These are phyloP conservation scores for Nycticryphes semicollaris DNA, from an alignment of 2,113 vertebrate genomes.

Conservation along the genomic window DNA sequence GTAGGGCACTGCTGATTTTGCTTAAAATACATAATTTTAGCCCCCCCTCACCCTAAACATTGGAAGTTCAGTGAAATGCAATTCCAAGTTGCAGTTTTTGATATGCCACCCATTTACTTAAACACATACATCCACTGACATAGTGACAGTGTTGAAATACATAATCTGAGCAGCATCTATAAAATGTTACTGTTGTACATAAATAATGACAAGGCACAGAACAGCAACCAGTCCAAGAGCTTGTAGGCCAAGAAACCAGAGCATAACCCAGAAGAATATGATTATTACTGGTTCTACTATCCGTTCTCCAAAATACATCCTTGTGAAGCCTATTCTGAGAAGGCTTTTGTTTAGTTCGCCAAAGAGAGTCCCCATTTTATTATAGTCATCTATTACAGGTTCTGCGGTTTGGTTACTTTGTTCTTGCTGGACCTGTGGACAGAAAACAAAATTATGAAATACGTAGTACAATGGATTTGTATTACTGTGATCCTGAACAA, in stretches of 20 bases:
- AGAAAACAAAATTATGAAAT: slow-evolving; percentile 15
- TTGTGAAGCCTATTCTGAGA: slow-evolving; percentile 85
- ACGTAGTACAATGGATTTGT: neutral
- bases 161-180: neutral
- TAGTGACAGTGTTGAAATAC: slow-evolving; percentile 3
- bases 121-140: slow-evolving; percentile 34
- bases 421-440: slow-evolving; percentile 61
- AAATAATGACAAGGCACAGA: slow-evolving; percentile 96
- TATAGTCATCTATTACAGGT: slow-evolving; percentile 85
- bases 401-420: slow-evolving; percentile 54
- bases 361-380: slow-evolving; percentile 94
- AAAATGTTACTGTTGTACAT: slow-evolving; percentile 86
- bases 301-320: slow-evolving; percentile 95
- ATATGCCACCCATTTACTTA: slow-evolving; percentile 11
- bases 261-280: slow-evolving; percentile 91
- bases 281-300: slow-evolving; percentile 93
- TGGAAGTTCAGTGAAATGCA: neutral
- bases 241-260: slow-evolving; percentile 96
- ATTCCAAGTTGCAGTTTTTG: slow-evolving; percentile 37
- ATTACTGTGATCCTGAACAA: neutral
- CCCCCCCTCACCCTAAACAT: neutral
- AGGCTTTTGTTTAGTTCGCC: slow-evolving; percentile 95
- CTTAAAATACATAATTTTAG: neutral
- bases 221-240: slow-evolving; percentile 93
- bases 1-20: neutral